Evolutionary conservation across 2,797 vertebrate species (phyloP).

Genomic region (Eidolon dupreanum): DNA sequence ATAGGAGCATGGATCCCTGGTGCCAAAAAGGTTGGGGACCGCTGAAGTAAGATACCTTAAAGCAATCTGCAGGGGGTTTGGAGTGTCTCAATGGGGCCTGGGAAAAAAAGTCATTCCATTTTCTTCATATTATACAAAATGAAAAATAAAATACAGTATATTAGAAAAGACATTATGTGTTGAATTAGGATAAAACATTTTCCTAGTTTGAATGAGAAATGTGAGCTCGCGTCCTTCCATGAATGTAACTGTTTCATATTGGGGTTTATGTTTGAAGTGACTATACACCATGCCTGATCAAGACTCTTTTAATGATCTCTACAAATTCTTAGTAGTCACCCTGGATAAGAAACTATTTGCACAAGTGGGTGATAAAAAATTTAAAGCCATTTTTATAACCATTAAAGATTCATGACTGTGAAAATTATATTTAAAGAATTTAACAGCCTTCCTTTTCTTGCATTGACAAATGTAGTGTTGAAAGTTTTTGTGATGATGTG

Average conservation of each 20-base stretch:
- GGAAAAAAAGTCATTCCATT: background rate
- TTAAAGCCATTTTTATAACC: constrained; percentile 71
- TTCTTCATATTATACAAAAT: constrained; percentile 42
- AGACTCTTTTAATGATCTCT: background rate
- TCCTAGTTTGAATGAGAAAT: background rate
- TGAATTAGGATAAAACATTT: background rate
- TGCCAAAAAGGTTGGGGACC: too few species aligned
- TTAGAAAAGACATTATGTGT: background rate
- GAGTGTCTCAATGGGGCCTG: background rate
- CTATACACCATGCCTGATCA: background rate
- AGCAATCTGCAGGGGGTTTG: background rate
- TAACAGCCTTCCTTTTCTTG: constrained; percentile 65
- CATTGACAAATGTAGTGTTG: constrained; percentile 59
- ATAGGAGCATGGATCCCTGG: too few species aligned
- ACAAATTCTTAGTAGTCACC: constrained; percentile 49
- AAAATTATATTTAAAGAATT: constrained; percentile 71
- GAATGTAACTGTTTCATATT: background rate
- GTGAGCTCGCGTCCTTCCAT: background rate
- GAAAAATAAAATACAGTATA: background rate
- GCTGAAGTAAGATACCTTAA: background rate
- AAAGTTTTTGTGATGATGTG: constrained; percentile 51
- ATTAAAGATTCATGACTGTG: constrained; percentile 71
- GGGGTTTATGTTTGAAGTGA: background rate
- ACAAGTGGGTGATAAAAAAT: constrained; percentile 72
- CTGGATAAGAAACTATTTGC: constrained; percentile 34